Percentiles rank a stretch among this genome's conserved stretches.
Evolutionary conservation across 2,113 vertebrate genomes (phyloP).

Genomic region (Trochalopteron elliotii): DNA sequence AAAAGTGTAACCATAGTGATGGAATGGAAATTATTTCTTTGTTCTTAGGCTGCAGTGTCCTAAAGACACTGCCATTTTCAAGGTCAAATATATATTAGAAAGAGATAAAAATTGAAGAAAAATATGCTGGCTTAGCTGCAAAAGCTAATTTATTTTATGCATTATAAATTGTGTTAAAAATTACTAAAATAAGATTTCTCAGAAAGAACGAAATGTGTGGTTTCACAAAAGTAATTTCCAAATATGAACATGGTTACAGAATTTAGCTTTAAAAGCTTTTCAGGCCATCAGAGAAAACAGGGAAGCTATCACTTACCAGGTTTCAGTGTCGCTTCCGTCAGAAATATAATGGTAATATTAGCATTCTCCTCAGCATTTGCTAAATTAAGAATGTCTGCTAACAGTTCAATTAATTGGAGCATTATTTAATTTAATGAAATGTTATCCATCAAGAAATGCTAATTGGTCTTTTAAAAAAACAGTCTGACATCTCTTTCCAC

Average conservation of each 20-base stretch:
- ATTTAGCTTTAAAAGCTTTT: conserved; percentile 81
- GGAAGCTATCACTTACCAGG: conserved; percentile 77
- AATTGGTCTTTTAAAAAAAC: conserved; percentile 38
- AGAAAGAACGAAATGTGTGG: conserved; percentile 78
- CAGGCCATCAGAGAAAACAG: conserved; percentile 75
- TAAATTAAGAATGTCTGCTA: conserved; percentile 78
- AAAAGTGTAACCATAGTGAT: conserved; percentile 87
- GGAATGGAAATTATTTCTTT: conserved; percentile 83
- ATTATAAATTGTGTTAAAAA: conserved; percentile 80
- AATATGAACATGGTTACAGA: conserved; percentile 75
- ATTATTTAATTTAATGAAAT: conserved; percentile 78
- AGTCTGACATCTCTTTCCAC: not conserved
- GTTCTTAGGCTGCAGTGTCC: conserved; percentile 79
- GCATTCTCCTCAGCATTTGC: conserved; percentile 69
- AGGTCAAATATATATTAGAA: conserved; percentile 83
- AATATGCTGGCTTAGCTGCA: conserved; percentile 76
- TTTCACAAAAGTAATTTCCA: conserved; percentile 79
- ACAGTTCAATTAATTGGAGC: conserved; percentile 74
- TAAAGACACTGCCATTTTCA: conserved; percentile 78
- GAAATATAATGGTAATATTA: conserved; percentile 78
- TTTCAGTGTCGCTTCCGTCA: conserved; percentile 67
- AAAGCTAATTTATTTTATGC: conserved; percentile 80
- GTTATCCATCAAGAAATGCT: conserved; percentile 62
- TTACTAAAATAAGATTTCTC: conserved; percentile 80
- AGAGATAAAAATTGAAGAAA: conserved; percentile 80